Evolutionary conservation across 2,888 invertebrate species (phyloP).

Genomic region (Yponomeuta plumbellus): DNA sequence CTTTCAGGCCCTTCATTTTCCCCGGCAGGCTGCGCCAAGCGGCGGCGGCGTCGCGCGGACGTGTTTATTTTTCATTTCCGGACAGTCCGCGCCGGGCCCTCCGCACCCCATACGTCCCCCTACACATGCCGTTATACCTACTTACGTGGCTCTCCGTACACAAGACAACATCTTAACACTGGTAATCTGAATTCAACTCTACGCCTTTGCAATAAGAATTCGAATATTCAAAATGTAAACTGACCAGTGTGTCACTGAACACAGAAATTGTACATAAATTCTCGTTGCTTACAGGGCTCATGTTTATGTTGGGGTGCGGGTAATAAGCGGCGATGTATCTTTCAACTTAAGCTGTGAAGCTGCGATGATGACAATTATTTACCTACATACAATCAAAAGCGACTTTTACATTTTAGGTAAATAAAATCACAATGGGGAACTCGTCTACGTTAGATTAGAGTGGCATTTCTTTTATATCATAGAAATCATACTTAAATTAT

Average conservation of each 20-base stretch:
- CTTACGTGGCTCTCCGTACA: not conserved
- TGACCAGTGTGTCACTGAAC: no score
- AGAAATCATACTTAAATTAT: no score
- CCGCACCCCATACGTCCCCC: conserved; percentile 24
- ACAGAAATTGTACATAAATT: not conserved
- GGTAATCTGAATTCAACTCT: no score
- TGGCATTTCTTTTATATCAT: no score
- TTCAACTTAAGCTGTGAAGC: not conserved
- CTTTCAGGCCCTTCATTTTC: conserved; percentile 51
- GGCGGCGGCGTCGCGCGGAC: conserved; percentile 54
- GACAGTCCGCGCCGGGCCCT: conserved; percentile 48
- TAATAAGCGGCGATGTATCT: not conserved
- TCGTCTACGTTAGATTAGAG: no score
- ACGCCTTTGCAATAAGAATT: no score
- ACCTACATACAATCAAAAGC: no score
- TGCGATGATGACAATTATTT: not conserved
- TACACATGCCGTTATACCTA: not conserved
- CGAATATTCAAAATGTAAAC: no score
- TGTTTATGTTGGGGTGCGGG: not conserved
- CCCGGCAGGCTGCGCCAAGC: conserved; percentile 61
- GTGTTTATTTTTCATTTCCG: conserved; percentile 77
- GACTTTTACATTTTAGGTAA: no score
- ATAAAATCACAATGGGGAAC: no score
- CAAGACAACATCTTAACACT: no score
- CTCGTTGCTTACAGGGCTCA: not conserved